Conservation (phyloP, 2,888 invertebrate species). For the Mythimna ferrago region DNA sequence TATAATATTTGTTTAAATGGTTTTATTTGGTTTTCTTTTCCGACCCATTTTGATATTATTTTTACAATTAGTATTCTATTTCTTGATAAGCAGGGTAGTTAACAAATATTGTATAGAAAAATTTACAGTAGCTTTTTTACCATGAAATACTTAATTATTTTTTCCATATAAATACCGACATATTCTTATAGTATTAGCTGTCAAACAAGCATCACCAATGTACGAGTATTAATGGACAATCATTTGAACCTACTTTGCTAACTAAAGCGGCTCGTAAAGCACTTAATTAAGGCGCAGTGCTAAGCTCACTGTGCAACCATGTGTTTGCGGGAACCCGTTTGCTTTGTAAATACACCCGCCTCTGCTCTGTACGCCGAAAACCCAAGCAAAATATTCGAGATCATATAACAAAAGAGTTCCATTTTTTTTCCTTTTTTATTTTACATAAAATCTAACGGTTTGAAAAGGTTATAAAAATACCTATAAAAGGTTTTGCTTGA, state of each 20-base stretch:
- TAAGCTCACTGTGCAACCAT: conserved; percentile 19
- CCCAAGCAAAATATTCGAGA: conserved; percentile 40
- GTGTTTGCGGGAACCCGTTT: conserved; percentile 41
- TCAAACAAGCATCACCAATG: conserved; percentile 36
- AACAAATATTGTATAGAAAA: no score
- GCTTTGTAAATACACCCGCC: conserved; percentile 38
- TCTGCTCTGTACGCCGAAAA: conserved; percentile 21
- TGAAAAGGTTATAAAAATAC: conserved; percentile 38
- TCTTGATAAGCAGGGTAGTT: no score
- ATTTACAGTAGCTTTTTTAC: no score
- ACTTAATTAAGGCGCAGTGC: conserved; percentile 56
- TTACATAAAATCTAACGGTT: conserved; percentile 39
- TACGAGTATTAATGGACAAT: conserved; percentile 47
- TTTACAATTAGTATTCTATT: no score
- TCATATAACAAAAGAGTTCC: conserved; percentile 43
- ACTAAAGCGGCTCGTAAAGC: conserved; percentile 41
- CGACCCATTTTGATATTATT: no score
- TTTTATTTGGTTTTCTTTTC: no score
- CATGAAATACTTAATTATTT: no score
- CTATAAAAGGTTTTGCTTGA: conserved; percentile 43
- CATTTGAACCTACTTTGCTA: conserved; percentile 45
- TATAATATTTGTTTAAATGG: no score
- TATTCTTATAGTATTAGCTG: not conserved
- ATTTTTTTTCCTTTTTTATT: conserved; percentile 33
- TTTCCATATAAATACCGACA: not conserved